These are phyloP conservation scores for Drosophila multiciliata DNA, from an alignment of 2,888 invertebrate species.

Conservation along the genomic window DNA sequence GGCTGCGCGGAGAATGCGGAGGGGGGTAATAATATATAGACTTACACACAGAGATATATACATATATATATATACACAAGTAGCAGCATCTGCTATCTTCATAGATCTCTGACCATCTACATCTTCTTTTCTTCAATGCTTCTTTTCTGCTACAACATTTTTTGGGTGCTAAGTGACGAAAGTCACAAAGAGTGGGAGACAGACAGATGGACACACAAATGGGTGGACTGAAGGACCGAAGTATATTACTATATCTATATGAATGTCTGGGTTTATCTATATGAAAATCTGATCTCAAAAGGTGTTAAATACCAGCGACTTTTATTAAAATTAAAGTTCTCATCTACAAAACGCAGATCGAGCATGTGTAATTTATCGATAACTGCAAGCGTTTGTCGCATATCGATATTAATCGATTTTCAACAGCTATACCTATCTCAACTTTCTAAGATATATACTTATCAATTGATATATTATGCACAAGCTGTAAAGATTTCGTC, in stretches of 20 bases:
- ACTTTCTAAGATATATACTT: too few relatives aligned
- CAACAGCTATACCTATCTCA: too few relatives aligned
- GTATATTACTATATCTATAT: neutral
- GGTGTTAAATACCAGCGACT: neutral
- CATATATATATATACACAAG: neutral
- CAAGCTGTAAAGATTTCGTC: too few relatives aligned
- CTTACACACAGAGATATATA: conserved; percentile 5
- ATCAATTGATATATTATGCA: too few relatives aligned
- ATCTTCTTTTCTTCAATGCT: neutral
- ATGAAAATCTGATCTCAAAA: neutral
- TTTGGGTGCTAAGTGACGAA: neutral
- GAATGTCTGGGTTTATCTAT: neutral
- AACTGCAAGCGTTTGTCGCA: neutral
- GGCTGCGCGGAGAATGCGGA: conserved; percentile 8
- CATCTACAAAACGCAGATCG: neutral
- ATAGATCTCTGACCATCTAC: neutral
- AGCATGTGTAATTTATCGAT: neutral
- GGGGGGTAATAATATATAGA: neutral
- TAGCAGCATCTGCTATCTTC: conserved; percentile 15
- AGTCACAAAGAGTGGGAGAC: neutral
- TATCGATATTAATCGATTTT: neutral
- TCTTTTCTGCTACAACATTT: neutral
- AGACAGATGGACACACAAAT: neutral
- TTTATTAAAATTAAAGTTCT: neutral
- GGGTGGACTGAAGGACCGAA: neutral